These are phyloP conservation scores for Corvus moneduloides DNA, from an alignment of 2,113 vertebrate species.

Conservation along the genomic window DNA sequence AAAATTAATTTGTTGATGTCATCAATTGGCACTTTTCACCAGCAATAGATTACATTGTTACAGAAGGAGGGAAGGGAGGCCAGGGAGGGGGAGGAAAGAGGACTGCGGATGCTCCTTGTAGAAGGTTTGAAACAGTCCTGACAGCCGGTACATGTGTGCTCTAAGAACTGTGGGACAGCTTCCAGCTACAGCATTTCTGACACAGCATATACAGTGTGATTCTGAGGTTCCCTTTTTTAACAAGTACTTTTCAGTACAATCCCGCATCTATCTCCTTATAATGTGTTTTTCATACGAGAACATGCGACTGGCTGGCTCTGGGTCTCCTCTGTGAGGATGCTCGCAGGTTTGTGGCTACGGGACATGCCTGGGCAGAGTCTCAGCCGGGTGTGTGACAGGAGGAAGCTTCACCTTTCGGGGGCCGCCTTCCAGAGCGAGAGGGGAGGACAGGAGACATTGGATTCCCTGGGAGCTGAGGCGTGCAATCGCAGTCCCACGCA, in stretches of 20 bases:
- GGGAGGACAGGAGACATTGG: neutral
- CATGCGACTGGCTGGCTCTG: neutral
- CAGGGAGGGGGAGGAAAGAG: neutral
- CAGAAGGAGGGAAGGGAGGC: neutral
- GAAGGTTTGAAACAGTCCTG: neutral
- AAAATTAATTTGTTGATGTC: conserved; percentile 31
- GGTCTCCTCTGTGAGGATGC: neutral
- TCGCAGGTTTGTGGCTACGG: neutral
- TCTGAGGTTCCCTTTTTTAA: neutral
- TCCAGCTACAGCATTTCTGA: neutral
- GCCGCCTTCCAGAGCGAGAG: neutral
- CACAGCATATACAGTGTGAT: neutral
- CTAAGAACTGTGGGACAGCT: neutral
- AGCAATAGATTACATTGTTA: neutral
- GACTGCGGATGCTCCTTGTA: neutral
- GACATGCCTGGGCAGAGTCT: neutral
- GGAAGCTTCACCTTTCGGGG: neutral
- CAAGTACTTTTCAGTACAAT: neutral
- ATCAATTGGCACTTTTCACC: neutral
- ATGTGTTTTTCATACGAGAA: neutral
- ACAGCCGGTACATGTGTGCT: rapidly evolving
- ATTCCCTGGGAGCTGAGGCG: neutral
- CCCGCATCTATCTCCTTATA: rapidly evolving
- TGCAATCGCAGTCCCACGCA: neutral
- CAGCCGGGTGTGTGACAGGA: neutral